Evolutionary conservation across 1,140 invertebrate genomes (phyloP), one percentile per base, ranked within the genome.

Genomic region (Bactericera cockerelli): DNA sequence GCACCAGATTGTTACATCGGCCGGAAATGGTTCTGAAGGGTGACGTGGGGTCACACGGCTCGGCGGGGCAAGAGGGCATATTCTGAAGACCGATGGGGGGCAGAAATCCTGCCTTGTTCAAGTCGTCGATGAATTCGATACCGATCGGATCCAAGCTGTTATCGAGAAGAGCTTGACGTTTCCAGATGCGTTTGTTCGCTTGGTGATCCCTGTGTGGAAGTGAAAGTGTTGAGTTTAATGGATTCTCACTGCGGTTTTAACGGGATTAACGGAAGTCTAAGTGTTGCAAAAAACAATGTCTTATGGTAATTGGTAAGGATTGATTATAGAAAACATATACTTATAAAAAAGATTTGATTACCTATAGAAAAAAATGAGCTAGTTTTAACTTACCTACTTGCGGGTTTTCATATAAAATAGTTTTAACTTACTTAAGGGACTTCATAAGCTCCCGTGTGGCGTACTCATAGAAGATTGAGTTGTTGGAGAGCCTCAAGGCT

Each of bases 1-100:
- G 86, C 11, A 84, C 76, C 4, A 95, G 70, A 69, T 96, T 96
- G 67, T 96, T 97, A 66, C 93, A 97, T 65, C 90, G 83, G 2
- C 92, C 93, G 0, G 86, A 87, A 28, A 83, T 77, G 0, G 84
- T 85, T 62, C 92, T 79, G 72, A 87, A 96, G 0, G 85, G 86
- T 0, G 78, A 78, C 0, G 79, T 83, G 1, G 87, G 78, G 67
- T 96, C 87, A 65, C 93, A 97, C 6, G 79, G 71, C 0, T 74
- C 76, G 0, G 70, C 62, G 0, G 72, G 72, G 59, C 75, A 77
- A 13, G 42, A 49, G 4, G 42, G 42, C 22, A 10, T 8, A 49
- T 49, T 49, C 22, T 72, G 0, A 57, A 26, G 26, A n/a, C 22
- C 11, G 13, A 19, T n/a, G 14, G 56, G 56, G 25, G 76, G 74